These are phyloP conservation scores for Heptranchias perlo DNA, from an alignment of 2,113 vertebrate genomes.

Conservation along the genomic window DNA sequence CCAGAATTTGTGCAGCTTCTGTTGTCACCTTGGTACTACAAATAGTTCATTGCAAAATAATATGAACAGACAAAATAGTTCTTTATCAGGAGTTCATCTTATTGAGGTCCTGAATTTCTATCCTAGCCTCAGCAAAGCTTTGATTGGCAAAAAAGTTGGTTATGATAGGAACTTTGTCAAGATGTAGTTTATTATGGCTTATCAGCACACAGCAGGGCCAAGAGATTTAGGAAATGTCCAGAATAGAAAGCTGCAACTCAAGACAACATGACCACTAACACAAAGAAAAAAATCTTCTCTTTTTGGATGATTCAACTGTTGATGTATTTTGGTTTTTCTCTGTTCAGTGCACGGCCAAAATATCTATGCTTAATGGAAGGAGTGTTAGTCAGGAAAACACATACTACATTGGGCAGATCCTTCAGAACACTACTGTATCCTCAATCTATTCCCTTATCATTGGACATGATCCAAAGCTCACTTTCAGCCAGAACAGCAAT, in stretches of 20 bases:
- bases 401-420: background rate
- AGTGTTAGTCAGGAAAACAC: background rate
- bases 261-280: background rate
- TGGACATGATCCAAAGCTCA: background rate
- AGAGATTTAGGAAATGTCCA: background rate
- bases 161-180: background rate
- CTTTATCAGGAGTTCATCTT: background rate
- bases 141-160: background rate
- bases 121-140: background rate
- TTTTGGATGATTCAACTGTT: background rate
- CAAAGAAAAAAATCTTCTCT: background rate
- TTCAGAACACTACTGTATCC: background rate
- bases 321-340: background rate
- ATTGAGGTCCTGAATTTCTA: background rate
- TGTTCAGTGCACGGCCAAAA: background rate
- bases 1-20: background rate
- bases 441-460: background rate
- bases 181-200: no score
- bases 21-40: background rate
- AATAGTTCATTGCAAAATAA: background rate
- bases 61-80: background rate
- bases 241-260: background rate
- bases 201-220: no score
- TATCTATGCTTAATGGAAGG: background rate
- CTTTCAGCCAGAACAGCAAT: background rate